A percentile compares a stretch with the other conserved stretches of the same genome.
These are phyloP conservation scores for Syritta pipiens DNA, from an alignment of 2,888 invertebrate genomes.

Conservation along the genomic window DNA sequence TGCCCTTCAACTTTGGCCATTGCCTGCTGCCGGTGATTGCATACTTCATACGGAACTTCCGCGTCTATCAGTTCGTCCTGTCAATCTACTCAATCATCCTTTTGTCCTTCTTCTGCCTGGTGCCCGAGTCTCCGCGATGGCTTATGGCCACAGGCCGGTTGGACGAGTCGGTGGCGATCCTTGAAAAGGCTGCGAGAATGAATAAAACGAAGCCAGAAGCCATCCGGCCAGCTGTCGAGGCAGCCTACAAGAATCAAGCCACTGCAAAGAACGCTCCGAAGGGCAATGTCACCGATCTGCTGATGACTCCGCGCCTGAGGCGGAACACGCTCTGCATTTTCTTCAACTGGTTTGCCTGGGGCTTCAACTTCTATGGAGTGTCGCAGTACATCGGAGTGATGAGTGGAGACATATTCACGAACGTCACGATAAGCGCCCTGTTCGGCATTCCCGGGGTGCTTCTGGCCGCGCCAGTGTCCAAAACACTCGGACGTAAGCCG, in stretches of 20 bases:
- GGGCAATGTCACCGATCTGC: slow-evolving; percentile 82
- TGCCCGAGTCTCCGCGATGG: slow-evolving; percentile 90
- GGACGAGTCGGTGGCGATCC: slow-evolving; percentile 82
- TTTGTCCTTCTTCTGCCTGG: slow-evolving; percentile 82
- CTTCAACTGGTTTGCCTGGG: slow-evolving; percentile 83
- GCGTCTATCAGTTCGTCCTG: slow-evolving; percentile 83
- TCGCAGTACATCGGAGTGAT: slow-evolving; percentile 89
- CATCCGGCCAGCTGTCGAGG: slow-evolving; percentile 75
- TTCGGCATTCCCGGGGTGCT: slow-evolving; percentile 84
- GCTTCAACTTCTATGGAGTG: slow-evolving; percentile 91
- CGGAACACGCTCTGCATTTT: slow-evolving; percentile 80
- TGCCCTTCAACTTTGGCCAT: slow-evolving; percentile 85
- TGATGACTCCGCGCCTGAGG: slow-evolving; percentile 85
- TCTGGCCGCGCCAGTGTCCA: slow-evolving; percentile 81
- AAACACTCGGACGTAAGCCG: slow-evolving; percentile 84
- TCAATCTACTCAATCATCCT: slow-evolving; percentile 83
- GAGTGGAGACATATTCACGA: slow-evolving; percentile 88
- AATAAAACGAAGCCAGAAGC: slow-evolving; percentile 80
- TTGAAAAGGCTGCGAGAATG: slow-evolving; percentile 83
- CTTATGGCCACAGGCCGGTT: slow-evolving; percentile 83
- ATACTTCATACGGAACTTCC: slow-evolving; percentile 82
- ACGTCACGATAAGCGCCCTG: slow-evolving; percentile 88
- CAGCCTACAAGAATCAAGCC: too few relatives aligned
- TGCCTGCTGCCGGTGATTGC: slow-evolving; percentile 79
- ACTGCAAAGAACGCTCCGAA: slow-evolving; percentile 76